These are phyloP conservation scores for Lithobates sylvaticus DNA, from an alignment of 2,797 vertebrate species.

Conservation along the genomic window DNA sequence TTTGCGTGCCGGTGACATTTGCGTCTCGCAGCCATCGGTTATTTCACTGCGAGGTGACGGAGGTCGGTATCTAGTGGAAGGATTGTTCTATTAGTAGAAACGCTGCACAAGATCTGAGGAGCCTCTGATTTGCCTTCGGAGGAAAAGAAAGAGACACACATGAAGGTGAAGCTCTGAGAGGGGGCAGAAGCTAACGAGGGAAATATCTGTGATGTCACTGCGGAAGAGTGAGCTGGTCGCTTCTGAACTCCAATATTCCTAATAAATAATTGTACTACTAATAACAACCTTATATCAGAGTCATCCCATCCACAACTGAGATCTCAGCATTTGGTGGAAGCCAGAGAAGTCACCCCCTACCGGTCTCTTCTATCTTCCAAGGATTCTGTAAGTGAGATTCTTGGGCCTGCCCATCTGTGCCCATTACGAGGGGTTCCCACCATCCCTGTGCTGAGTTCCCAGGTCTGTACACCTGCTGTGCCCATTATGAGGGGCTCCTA, in stretches of 20 bases:
- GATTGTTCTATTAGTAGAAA: conserved; percentile 5
- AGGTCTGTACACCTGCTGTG: no score
- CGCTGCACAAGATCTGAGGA: conserved; percentile 15
- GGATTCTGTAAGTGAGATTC: no score
- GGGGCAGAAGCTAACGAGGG: conserved; percentile 1
- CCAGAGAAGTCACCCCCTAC: no score
- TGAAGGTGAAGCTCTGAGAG: conserved; percentile 4
- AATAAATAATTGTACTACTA: no score
- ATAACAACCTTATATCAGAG: no score
- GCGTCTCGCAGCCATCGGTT: conserved; percentile 8
- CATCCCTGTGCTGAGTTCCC: no score
- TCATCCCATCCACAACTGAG: no score
- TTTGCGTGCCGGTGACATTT: conserved; percentile 37
- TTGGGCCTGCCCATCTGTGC: no score
- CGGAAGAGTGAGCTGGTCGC: background rate
- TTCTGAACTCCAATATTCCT: background rate
- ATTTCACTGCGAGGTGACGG: background rate
- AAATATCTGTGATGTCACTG: conserved; percentile 11
- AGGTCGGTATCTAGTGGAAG: conserved; percentile 6
- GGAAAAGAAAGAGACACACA: background rate
- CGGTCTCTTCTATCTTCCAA: no score
- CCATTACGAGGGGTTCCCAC: no score
- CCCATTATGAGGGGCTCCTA: no score
- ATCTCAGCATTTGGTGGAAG: no score
- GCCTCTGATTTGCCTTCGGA: background rate